Evolutionary conservation across 2,113 vertebrate genomes (phyloP).

Genomic region (Pao palembangensis): DNA sequence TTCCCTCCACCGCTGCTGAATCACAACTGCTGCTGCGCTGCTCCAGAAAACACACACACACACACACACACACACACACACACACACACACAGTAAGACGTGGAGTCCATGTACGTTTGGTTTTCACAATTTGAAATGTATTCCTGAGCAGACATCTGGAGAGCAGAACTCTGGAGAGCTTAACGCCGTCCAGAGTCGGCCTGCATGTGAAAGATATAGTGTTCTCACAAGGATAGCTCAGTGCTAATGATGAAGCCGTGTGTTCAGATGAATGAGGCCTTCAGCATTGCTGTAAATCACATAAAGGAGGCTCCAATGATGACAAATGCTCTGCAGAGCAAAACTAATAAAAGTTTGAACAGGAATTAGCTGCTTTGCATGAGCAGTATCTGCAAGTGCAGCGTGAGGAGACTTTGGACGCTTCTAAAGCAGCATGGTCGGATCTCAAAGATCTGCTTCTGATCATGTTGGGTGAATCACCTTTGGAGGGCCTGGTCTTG

Average conservation of each 20-base stretch:
- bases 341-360: constrained; percentile 56
- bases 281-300: constrained; percentile 55
- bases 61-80: constrained; percentile 28
- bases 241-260: constrained; percentile 54
- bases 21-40: constrained; percentile 72
- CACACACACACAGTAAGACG: constrained; percentile 4
- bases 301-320: constrained; percentile 47
- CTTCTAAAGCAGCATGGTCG: constrained; percentile 2
- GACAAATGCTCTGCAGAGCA: constrained; percentile 51
- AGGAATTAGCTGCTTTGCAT: constrained; percentile 20
- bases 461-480: constrained; percentile 41
- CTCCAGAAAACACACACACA: constrained; percentile 30
- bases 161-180: constrained; percentile 42
- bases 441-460: not conserved
- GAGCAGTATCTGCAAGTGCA: not conserved
- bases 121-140: constrained; percentile 43
- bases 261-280: constrained; percentile 59
- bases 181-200: constrained; percentile 37
- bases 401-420: not conserved
- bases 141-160: constrained; percentile 60
- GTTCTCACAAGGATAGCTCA: constrained; percentile 42
- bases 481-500: constrained; percentile 35
- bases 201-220: constrained; percentile 51
- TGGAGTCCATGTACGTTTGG: constrained; percentile 46
- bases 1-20: constrained; percentile 72